phyloP scores from a whole-genome alignment of 2,888 invertebrate genomes.

The Chrysotoxum bicinctum region DNA sequence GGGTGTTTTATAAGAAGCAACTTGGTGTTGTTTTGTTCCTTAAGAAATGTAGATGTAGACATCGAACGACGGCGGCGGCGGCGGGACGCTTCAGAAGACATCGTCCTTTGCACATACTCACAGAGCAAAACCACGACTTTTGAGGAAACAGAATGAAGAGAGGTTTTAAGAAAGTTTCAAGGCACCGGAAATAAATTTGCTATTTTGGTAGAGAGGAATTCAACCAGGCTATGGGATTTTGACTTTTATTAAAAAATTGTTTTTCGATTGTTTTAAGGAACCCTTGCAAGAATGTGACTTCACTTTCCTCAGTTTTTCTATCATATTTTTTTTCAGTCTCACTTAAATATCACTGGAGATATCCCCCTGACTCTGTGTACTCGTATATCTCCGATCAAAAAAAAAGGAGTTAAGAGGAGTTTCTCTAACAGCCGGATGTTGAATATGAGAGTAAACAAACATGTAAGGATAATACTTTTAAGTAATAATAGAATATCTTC shows the following conservation, averaged over 20 bases:
- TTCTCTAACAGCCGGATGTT: constrained; percentile 37
- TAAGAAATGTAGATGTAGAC: constrained; percentile 23
- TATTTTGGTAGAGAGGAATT: constrained; percentile 38
- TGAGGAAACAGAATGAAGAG: constrained; percentile 32
- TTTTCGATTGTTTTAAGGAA: background rate
- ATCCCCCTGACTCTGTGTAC: background rate
- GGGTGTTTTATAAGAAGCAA: constrained; percentile 18
- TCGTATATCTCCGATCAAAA: background rate
- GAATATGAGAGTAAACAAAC: constrained; percentile 67
- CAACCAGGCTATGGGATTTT: background rate
- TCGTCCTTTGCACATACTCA: constrained; percentile 2
- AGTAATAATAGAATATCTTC: constrained; percentile 66
- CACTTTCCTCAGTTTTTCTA: background rate
- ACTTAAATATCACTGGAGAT: background rate
- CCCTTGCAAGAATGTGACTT: background rate
- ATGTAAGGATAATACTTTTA: constrained; percentile 70
- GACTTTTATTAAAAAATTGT: background rate
- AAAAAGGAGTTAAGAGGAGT: background rate
- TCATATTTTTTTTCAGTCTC: background rate
- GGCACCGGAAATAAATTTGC: constrained; percentile 68
- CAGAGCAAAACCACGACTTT: constrained; percentile 2
- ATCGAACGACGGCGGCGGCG: background rate
- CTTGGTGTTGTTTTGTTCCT: constrained; percentile 35
- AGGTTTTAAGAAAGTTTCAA: constrained; percentile 57
- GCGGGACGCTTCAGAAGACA: constrained; percentile 52